A percentile compares a stretch with the other conserved stretches of the same genome.
Conservation (phyloP, 1,140 invertebrate species). For the Lasioglossum albipes region DNA sequence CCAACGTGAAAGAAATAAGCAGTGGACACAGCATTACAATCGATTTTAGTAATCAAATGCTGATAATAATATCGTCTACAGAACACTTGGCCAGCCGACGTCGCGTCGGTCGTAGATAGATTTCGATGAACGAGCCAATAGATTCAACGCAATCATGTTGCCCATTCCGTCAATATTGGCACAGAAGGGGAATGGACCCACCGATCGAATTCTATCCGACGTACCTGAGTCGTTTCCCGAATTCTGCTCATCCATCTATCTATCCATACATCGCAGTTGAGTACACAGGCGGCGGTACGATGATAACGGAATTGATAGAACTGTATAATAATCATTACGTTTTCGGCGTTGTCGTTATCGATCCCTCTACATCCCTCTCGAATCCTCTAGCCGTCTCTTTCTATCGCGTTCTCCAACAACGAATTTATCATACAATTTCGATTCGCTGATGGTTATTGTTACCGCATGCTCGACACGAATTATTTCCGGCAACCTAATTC, state of each 20-base stretch:
- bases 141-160: slow-evolving; percentile 46
- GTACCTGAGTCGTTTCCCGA: slow-evolving; percentile 9
- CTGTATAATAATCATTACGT: slow-evolving; percentile 58
- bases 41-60: not conserved
- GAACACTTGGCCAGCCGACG: not conserved
- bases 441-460: slow-evolving; percentile 46
- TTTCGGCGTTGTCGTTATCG: not conserved
- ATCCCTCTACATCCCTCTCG: not conserved
- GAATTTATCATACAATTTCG: slow-evolving; percentile 25
- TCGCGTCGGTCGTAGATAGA: not conserved
- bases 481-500: slow-evolving; percentile 44
- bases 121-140: slow-evolving; percentile 9
- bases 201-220: slow-evolving; percentile 22
- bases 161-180: slow-evolving; percentile 51
- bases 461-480: slow-evolving; percentile 21
- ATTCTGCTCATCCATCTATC: slow-evolving; percentile 48
- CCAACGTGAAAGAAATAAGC: too few relatives aligned
- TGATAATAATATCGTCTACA: not conserved
- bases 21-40: not conserved
- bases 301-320: slow-evolving; percentile 58
- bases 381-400: too few relatives aligned
- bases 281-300: slow-evolving; percentile 20
- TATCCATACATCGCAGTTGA: slow-evolving; percentile 1
- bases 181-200: slow-evolving; percentile 40
- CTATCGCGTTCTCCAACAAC: too few relatives aligned